A percentile compares a stretch with the other conserved stretches of the same genome.
Evolutionary conservation across 2,797 vertebrate genomes (phyloP).

Genomic region (Tenualosa ilisha): DNA sequence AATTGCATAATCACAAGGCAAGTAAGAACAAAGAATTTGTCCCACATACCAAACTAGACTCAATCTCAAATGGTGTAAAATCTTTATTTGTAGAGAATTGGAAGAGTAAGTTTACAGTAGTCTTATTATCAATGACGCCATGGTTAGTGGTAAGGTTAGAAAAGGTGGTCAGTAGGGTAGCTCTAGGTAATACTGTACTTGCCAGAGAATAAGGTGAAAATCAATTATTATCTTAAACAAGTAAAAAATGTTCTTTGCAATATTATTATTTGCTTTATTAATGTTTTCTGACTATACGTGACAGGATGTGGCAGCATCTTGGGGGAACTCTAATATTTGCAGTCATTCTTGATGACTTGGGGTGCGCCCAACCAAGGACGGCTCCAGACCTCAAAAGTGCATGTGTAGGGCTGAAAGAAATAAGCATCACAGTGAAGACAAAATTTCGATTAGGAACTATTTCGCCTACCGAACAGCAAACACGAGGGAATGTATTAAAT

Average conservation of each 20-base stretch:
- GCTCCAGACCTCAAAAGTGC: slow-evolving; percentile 65
- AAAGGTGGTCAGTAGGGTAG: not conserved
- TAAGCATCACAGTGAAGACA: not conserved
- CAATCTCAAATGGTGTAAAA: slow-evolving; percentile 7
- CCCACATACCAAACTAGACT: not conserved
- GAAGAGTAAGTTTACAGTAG: not conserved
- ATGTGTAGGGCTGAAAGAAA: slow-evolving; percentile 51
- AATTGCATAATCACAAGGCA: not conserved
- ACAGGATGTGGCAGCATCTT: not conserved
- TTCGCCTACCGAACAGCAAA: not conserved
- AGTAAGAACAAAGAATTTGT: not conserved
- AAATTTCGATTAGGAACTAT: not conserved
- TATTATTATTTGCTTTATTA: not conserved
- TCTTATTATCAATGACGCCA: not conserved
- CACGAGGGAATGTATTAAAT: too few relatives aligned
- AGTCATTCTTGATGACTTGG: accelerated
- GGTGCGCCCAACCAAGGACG: slow-evolving; percentile 45
- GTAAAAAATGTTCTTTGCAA: too few relatives aligned
- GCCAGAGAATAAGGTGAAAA: not conserved
- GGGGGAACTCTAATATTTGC: slow-evolving; percentile 10
- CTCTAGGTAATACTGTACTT: not conserved
- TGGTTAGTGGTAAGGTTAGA: not conserved
- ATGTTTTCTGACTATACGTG: not conserved
- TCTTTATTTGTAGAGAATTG: not conserved
- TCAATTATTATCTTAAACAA: too few relatives aligned